Percentiles rank a stretch among this genome's conserved stretches.
phyloP scores from a whole-genome alignment of 2,888 invertebrate genomes.

The Malthinus seriepunctatus region DNA sequence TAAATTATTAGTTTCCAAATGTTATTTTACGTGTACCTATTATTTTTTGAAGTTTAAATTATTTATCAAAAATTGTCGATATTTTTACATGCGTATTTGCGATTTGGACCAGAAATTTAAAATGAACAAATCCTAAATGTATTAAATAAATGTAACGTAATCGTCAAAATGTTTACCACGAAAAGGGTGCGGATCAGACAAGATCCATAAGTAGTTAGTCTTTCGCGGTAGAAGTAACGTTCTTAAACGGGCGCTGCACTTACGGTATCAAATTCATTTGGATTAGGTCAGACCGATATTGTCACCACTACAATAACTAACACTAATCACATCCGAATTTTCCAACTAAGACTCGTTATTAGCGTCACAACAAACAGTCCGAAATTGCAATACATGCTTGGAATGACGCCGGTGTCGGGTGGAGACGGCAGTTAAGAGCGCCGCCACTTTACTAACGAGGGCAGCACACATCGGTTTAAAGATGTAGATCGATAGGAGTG shows the following conservation, averaged over 20 bases:
- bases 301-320: conserved; percentile 16
- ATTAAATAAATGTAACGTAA: no score
- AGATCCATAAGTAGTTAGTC: conserved; percentile 26
- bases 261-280: no score
- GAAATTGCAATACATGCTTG: conserved; percentile 23
- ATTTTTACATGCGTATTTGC: no score
- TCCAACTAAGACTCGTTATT: conserved; percentile 12
- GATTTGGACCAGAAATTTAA: no score
- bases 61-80: no score
- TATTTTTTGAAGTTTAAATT: no score
- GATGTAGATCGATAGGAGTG: conserved; percentile 48
- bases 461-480: conserved; percentile 54
- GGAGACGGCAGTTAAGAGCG: conserved; percentile 49
- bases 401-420: conserved; percentile 51
- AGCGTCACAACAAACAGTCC: conserved; percentile 19
- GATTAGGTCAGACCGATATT: conserved; percentile 7
- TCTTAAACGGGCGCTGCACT: no score
- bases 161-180: conserved; percentile 15
- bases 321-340: conserved; percentile 20
- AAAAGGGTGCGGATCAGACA: conserved; percentile 32
- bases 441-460: conserved; percentile 54
- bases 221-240: neutral
- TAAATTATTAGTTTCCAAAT: no score
- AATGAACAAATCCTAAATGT: no score
- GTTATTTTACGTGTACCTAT: no score